Conservation (phyloP, 2,113 vertebrate species). For the Indri indri region DNA sequence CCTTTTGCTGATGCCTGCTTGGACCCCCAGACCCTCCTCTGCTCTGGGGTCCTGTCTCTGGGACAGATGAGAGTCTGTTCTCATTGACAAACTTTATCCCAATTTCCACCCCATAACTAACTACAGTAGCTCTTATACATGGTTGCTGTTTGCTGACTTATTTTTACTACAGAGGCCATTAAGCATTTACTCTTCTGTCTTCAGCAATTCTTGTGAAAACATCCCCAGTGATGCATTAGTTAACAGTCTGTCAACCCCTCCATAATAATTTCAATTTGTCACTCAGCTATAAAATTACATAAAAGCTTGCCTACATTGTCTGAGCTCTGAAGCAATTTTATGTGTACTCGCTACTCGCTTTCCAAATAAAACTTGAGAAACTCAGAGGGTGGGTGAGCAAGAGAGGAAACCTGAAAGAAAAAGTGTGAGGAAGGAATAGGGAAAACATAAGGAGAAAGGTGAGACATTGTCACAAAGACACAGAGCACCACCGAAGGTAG, state of each 20-base stretch:
- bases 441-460: neutral
- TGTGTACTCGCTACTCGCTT: neutral
- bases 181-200: neutral
- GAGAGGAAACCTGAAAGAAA: neutral
- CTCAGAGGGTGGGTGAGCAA: neutral
- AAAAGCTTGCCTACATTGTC: neutral
- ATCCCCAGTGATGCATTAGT: neutral
- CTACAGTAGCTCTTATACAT: neutral
- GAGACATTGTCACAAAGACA: neutral
- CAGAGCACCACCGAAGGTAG: rapidly evolving
- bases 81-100: neutral
- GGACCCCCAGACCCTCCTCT: rapidly evolving
- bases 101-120: neutral
- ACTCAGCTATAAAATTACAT: constrained; percentile 10
- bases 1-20: neutral
- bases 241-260: neutral
- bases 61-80: neutral
- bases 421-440: neutral
- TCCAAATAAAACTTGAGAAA: constrained; percentile 19
- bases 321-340: constrained; percentile 1
- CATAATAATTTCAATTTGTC: constrained; percentile 17
- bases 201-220: constrained; percentile 43
- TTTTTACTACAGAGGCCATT: neutral
- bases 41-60: neutral
- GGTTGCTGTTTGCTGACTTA: neutral